Percentiles rank a stretch among this genome's conserved stretches.
These are phyloP conservation scores for Elanoides forficatus DNA, from an alignment of 2,113 vertebrate genomes.

Conservation along the genomic window DNA sequence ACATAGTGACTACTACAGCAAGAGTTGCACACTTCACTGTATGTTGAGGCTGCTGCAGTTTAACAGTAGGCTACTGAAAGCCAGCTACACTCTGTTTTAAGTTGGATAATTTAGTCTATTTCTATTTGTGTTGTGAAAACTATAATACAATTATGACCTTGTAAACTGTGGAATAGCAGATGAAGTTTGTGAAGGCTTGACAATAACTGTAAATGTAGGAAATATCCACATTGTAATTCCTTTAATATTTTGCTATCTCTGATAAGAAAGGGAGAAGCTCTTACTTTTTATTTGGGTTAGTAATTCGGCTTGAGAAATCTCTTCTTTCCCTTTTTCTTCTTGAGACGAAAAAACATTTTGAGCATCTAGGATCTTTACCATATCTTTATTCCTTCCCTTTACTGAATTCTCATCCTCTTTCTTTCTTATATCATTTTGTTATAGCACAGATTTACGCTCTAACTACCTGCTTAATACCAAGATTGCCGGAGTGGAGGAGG, in stretches of 20 bases:
- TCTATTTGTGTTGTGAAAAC: neutral
- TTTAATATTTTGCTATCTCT: neutral
- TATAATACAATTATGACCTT: neutral
- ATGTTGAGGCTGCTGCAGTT: neutral
- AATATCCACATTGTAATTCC: neutral
- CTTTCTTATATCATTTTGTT: neutral
- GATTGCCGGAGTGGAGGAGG: constrained; percentile 92
- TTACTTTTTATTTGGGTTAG: neutral
- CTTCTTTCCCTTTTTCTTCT: neutral
- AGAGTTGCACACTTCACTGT: neutral
- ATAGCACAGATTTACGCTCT: constrained; percentile 91
- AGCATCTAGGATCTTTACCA: neutral
- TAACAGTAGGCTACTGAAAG: neutral
- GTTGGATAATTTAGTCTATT: neutral
- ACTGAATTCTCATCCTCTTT: neutral
- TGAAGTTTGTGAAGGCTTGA: neutral
- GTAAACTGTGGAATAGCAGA: neutral
- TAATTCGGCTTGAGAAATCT: neutral
- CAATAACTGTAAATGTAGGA: neutral
- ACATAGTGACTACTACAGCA: neutral
- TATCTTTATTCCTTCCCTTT: neutral
- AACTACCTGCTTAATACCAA: constrained; percentile 94
- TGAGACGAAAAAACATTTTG: neutral
- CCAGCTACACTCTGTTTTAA: neutral
- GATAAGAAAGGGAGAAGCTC: neutral